Percentiles rank a stretch among this genome's conserved stretches.
Conservation (phyloP, 2,797 vertebrate genomes). For the Potorous gilbertii region DNA sequence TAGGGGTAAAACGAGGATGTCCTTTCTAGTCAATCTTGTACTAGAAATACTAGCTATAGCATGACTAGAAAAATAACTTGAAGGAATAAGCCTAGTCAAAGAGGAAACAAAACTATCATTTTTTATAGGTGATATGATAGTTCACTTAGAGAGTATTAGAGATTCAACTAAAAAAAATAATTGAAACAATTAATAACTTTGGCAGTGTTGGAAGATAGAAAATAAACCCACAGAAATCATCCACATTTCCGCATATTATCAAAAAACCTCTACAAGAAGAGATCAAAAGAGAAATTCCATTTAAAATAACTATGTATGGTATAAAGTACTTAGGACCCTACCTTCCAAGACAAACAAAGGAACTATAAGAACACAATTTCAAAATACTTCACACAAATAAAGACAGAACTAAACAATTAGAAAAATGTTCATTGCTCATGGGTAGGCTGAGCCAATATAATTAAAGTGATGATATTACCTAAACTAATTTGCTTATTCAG, state of each 20-base stretch:
- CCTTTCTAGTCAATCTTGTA: not conserved
- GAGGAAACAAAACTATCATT: not conserved
- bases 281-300: not conserved
- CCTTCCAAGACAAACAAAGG: not conserved
- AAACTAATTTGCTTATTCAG: not conserved
- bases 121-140: not conserved
- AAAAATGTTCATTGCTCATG: not conserved
- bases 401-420: not conserved
- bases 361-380: not conserved
- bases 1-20: not conserved
- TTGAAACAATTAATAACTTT: not conserved
- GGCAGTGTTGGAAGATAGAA: not conserved
- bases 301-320: not conserved
- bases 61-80: not conserved
- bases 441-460: not conserved
- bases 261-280: not conserved
- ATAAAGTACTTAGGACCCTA: not conserved
- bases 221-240: not conserved
- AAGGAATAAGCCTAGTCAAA: not conserved
- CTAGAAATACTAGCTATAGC: not conserved
- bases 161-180: not conserved
- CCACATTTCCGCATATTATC: not conserved
- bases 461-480: not conserved
- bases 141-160: not conserved
- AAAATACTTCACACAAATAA: not conserved